Percentiles rank a stretch among this genome's conserved stretches.
phyloP scores from a whole-genome alignment of 2,113 vertebrate genomes.

The Sterna hirundo region DNA sequence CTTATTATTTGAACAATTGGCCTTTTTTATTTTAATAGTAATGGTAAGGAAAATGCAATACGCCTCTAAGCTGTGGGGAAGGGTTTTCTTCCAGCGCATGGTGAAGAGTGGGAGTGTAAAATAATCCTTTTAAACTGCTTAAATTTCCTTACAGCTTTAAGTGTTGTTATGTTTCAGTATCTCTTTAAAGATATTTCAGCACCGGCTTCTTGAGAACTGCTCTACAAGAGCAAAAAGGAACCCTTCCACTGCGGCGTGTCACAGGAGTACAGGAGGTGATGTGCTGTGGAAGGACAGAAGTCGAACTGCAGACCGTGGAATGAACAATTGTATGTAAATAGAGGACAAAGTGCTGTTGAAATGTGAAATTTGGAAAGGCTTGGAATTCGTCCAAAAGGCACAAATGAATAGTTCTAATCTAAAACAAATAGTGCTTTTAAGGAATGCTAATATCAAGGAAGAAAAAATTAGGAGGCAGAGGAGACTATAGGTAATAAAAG shows the following conservation, averaged over 20 bases:
- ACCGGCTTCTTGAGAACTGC: neutral
- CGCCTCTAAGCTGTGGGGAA: neutral
- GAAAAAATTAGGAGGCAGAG: neutral
- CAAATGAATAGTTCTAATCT: neutral
- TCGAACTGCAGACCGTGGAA: neutral
- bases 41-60: neutral
- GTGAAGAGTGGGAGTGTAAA: neutral
- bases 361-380: neutral
- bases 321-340: neutral
- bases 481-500: neutral
- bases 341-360: neutral
- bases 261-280: neutral
- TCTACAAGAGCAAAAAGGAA: neutral
- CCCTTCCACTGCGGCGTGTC: fast-evolving
- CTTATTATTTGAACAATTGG: neutral
- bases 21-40: neutral
- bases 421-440: neutral
- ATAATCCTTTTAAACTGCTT: neutral
- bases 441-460: neutral
- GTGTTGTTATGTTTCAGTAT: neutral
- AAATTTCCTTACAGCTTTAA: neutral
- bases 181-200: neutral
- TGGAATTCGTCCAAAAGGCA: neutral
- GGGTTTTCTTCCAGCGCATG: neutral
- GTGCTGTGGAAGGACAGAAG: neutral